A percentile compares a stretch with the other conserved stretches of the same genome.
Conservation (phyloP, 1,140 invertebrate genomes). For the Ptiloglossa arizonensis region DNA sequence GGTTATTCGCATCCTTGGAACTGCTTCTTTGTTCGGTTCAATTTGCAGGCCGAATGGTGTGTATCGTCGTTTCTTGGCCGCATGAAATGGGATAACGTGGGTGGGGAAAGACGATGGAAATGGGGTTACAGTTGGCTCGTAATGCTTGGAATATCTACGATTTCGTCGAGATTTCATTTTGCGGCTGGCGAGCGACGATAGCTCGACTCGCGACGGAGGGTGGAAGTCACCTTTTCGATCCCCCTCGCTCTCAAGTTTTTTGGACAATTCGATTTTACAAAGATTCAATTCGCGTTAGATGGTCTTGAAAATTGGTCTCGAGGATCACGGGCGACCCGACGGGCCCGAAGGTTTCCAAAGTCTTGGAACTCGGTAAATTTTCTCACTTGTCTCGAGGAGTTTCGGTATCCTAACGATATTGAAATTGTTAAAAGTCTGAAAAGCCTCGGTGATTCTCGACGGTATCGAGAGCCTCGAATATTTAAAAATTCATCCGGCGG, state of each 20-base stretch:
- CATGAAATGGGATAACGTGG: neutral
- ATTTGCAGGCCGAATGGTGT: slow-evolving; percentile 36
- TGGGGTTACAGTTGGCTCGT: slow-evolving; percentile 15
- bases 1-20: slow-evolving; percentile 55
- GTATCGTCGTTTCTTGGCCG: slow-evolving; percentile 31
- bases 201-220: neutral
- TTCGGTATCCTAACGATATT: too few relatives aligned
- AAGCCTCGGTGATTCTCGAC: too few relatives aligned
- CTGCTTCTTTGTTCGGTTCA: slow-evolving; percentile 29
- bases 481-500: too few relatives aligned
- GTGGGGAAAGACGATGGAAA: slow-evolving; percentile 7
- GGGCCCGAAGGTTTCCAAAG: too few relatives aligned
- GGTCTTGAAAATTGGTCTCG: too few relatives aligned
- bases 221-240: neutral
- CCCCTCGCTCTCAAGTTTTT: neutral
- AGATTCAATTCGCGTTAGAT: too few relatives aligned
- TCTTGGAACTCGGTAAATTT: too few relatives aligned
- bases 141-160: neutral
- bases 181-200: neutral
- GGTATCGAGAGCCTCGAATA: too few relatives aligned
- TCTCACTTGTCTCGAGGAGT: too few relatives aligned
- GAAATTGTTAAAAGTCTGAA: too few relatives aligned
- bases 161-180: slow-evolving; percentile 5
- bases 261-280: neutral
- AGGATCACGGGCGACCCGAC: too few relatives aligned